These are phyloP conservation scores for Pituophis catenifer DNA, from an alignment of 2,113 vertebrate genomes.

Conservation along the genomic window DNA sequence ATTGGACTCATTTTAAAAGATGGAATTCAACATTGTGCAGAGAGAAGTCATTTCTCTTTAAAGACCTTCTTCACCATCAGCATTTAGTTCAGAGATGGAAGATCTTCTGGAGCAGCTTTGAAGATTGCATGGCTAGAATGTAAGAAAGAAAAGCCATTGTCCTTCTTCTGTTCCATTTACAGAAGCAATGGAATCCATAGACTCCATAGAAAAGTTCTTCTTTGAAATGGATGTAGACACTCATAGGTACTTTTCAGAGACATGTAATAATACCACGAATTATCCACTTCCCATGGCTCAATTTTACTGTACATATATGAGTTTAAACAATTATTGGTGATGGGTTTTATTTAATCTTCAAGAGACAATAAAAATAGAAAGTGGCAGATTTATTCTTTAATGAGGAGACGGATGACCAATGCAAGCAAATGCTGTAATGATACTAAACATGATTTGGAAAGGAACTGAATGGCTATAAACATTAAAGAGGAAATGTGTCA, in stretches of 20 bases:
- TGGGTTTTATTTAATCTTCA: neutral
- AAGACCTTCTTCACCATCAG: neutral
- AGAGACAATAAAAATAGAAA: neutral
- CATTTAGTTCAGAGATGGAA: neutral
- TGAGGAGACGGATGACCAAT: neutral
- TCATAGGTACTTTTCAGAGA: accelerated
- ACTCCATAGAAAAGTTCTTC: neutral
- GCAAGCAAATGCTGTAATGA: neutral
- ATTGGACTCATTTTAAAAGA: neutral
- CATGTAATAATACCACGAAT: neutral
- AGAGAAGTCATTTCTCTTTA: neutral
- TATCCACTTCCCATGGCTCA: neutral
- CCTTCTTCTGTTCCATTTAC: neutral
- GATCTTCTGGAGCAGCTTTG: neutral
- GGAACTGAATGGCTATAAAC: conserved; percentile 20
- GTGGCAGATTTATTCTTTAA: neutral
- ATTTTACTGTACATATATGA: neutral
- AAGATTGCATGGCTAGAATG: neutral
- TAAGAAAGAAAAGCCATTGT: neutral
- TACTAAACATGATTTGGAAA: neutral
- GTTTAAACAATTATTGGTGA: neutral
- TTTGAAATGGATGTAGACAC: neutral
- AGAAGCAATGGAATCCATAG: neutral
- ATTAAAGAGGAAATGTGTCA: conserved; percentile 29
- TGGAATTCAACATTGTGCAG: neutral